Evolutionary conservation across 2,797 vertebrate genomes (phyloP), one percentile per base, ranked within the genome.

Genomic region (Ceryle rudis): DNA sequence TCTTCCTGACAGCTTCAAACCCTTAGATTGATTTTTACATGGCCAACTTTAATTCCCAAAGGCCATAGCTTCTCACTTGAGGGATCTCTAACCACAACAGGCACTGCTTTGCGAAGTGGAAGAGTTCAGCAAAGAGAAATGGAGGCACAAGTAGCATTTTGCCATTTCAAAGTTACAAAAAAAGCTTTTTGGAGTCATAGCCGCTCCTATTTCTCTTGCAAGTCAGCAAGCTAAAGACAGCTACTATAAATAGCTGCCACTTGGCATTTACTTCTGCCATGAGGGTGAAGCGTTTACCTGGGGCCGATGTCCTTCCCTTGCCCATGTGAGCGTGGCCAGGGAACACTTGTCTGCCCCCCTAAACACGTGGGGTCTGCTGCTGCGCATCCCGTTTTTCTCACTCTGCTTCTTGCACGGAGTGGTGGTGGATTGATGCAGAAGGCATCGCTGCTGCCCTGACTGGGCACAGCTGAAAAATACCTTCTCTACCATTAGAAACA

Each of bases 181-280:
- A 41, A 72, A 75, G 39, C 74, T 81, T 80, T 41, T 67, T 37
- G 58, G 58, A 64, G 35, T 67, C n/a, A 37, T 26, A 66, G 9
- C 78, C 21, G 22, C 49, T 79, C 29, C 25, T 57, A 21, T 49
- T 57, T 55, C 57, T 65, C 60, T 54, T 72, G 74, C 14, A 37
- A 92, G 81, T 58, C 58, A 82, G 39, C 28, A 83, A 73, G 60
- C 52, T 93, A 58, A 86, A 92, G 72, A 41, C 72, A 90, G 39
- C 35, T 71, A 19, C 73, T 94, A 90, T 83, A 90, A 95, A 96
- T 81, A 89, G 85, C 16, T 47, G 57, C 42, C 86, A 77, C 67
- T 93, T 86, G 79, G 57, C 73, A 71, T 89, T 92, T 79, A 84
- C 49, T 82, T 82, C 69, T 84, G 82, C 52, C 37, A 51, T 33